Percentiles rank a stretch among this genome's conserved stretches.
phyloP scores from a whole-genome alignment of 92 coral and sea anemone genomes.

The Muricea muricata region DNA sequence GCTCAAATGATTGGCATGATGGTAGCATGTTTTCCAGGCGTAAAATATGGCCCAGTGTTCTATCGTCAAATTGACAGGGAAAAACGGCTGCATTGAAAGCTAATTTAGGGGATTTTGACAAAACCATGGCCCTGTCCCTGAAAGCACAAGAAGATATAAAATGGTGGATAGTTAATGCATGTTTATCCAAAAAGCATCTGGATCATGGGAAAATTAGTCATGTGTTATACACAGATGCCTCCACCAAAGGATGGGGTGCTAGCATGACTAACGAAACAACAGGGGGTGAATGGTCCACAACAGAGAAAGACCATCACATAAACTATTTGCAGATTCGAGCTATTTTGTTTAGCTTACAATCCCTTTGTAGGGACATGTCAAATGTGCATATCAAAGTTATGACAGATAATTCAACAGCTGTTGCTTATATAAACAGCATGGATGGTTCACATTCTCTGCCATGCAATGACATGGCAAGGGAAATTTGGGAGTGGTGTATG shows the following conservation, averaged over 20 bases:
- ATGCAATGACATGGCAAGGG: not conserved
- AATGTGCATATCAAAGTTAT: not conserved
- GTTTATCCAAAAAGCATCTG: not conserved
- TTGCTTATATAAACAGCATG: not conserved
- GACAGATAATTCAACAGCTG: not conserved
- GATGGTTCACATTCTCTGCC: not conserved
- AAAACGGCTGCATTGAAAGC: conserved; percentile 37
- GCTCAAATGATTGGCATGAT: conserved; percentile 61
- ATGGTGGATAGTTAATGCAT: conserved; percentile 30
- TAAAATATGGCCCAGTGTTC: conserved; percentile 40
- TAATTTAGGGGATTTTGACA: conserved; percentile 18
- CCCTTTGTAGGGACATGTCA: not conserved
- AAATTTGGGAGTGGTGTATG: conserved; percentile 13
- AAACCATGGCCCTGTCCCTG: conserved; percentile 6
- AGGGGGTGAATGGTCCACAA: conserved; percentile 59
- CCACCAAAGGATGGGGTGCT: conserved; percentile 60
- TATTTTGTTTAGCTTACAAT: conserved; percentile 29
- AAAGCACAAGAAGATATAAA: conserved; percentile 5
- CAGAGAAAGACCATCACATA: conserved; percentile 44
- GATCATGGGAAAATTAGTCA: conserved; percentile 38
- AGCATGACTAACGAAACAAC: conserved; percentile 24
- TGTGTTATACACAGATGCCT: conserved; percentile 55
- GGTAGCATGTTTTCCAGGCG: conserved; percentile 56
- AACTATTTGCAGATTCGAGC: conserved; percentile 56
- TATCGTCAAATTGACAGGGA: conserved; percentile 46